Evolutionary conservation across 2,113 vertebrate genomes (phyloP).

Genomic region (Riparia riparia): DNA sequence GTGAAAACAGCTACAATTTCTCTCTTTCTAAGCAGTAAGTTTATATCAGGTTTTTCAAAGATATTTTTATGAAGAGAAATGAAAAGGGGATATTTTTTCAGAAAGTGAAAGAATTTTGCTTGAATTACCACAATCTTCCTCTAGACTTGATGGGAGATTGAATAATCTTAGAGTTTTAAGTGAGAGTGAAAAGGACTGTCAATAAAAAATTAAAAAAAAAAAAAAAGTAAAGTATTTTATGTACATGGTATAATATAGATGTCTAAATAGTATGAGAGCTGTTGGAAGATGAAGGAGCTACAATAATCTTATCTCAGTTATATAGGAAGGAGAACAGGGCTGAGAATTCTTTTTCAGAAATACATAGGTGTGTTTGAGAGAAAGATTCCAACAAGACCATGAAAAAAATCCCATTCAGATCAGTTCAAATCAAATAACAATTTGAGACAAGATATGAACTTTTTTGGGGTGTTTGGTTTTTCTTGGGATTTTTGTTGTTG

Average conservation of each 20-base stretch:
- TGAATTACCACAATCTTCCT: neutral
- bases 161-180: neutral
- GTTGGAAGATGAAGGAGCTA: neutral
- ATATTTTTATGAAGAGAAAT: neutral
- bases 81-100: neutral
- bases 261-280: neutral
- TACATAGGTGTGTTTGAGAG: neutral
- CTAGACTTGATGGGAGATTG: neutral
- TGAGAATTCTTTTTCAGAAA: neutral
- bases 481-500: too few species aligned
- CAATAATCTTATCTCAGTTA: neutral
- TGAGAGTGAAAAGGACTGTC: neutral
- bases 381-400: neutral
- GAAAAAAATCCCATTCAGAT: neutral
- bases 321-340: neutral
- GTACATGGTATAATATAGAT: neutral
- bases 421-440: neutral
- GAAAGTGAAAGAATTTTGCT: neutral
- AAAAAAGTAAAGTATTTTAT: neutral
- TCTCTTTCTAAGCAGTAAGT: neutral
- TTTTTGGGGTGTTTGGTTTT: fast-evolving
- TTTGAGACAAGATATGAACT: neutral
- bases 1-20: neutral
- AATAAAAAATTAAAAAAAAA: neutral
- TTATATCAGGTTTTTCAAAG: neutral